Conservation (phyloP, 1,140 invertebrate species). For the Monochamus saltuarius region DNA sequence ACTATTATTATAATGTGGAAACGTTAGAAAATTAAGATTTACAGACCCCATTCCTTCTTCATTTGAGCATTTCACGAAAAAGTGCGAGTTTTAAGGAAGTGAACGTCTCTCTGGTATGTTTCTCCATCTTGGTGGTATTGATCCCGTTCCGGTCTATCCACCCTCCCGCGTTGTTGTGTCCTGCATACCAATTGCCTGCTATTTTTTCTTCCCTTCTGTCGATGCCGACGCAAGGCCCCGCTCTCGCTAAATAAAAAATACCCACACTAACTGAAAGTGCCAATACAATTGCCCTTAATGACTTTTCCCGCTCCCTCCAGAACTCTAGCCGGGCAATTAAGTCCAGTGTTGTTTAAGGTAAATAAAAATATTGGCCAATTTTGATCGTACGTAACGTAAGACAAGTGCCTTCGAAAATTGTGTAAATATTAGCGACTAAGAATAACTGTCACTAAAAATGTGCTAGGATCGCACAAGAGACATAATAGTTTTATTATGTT, state of each 20-base stretch:
- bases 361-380: no score
- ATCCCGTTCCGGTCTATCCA: conserved; percentile 38
- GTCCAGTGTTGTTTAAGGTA: no score
- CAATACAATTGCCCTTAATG: conserved; percentile 33
- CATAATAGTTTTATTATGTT: no score
- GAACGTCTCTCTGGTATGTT: conserved; percentile 31
- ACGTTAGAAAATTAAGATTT: neutral
- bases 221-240: conserved; percentile 13
- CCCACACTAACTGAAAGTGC: conserved; percentile 32
- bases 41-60: neutral
- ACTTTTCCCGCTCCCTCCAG: no score
- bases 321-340: no score
- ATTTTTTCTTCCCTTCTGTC: conserved; percentile 45
- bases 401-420: no score
- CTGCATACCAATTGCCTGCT: conserved; percentile 50
- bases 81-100: conserved; percentile 3
- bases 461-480: no score
- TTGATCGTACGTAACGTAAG: no score
- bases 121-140: conserved; percentile 39
- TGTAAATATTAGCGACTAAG: no score
- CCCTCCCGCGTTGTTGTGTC: conserved; percentile 36
- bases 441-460: no score
- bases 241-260: conserved; percentile 41
- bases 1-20: no score
- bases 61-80: neutral